Base-by-base conservation (phyloP, 2,113 vertebrate genomes). In the Oplegnathus fasciatus region DNA sequence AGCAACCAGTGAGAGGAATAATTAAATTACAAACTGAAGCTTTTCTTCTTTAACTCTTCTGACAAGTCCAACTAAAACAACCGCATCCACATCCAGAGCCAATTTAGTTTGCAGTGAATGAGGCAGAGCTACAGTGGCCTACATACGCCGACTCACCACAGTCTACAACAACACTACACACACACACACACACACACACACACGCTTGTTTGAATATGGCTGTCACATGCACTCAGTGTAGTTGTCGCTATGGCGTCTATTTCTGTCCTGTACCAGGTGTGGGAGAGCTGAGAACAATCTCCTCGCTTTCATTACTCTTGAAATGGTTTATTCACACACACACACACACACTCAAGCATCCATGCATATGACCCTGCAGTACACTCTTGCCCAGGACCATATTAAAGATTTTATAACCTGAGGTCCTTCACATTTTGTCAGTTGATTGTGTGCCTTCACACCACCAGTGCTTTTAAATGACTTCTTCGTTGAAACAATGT, bases 231-330 rank as follows among this genome's bases (percentile, higher is more conserved):
- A 32, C 62, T 88, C 87, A 88, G 78, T 32, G 70, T 62, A 42
- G 67, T 80, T 64, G 72, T 57, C 1, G 15, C 71, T 32, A 10
- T 14, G 18, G 46, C 46, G 0, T 84, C 87, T 89, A 89, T 92
- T 92, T 88, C 71, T 84, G 89, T 89, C 77, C 85, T 80, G 89
- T 66, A 88, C 81, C 89, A 91, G 89, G 89, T 91, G 91, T 87
- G 83, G 37, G 83, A 74, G 85, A 62, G 86, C 54, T 14, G 61
- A 66, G 82, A 83, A 82, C 87, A 89, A 90, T 90, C 72, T 78
- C 64, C 46, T 37, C 15, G 13, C 78, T 73, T 83, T 89, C 68
- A 89, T 86, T 81, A 34, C 40, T 13, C 48, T 48, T 37, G 34
- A 74, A 79, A 82, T 54, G 66, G 48, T 70, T 77, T 9, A 67